A percentile compares a stretch with the other conserved stretches of the same genome.
These are phyloP conservation scores for Mayetiola destructor DNA, from an alignment of 2,888 invertebrate genomes.

Conservation along the genomic window DNA sequence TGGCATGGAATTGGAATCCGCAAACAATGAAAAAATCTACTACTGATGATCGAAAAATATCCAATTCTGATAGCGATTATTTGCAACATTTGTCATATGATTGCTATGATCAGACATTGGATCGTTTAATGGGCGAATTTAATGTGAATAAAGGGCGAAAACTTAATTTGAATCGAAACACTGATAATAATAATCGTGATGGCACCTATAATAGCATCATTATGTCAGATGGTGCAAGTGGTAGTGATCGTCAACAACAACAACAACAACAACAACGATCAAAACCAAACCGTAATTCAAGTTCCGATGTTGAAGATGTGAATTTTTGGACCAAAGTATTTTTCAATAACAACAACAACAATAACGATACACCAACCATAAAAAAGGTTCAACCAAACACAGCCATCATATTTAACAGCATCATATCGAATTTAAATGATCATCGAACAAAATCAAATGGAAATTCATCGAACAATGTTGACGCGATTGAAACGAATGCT, in stretches of 20 bases:
- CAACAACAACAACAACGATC: background rate
- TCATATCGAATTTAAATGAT: background rate
- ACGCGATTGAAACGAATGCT: background rate
- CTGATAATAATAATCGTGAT: background rate
- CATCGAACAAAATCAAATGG: background rate
- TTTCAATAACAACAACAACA: background rate
- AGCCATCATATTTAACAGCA: background rate
- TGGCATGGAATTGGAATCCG: background rate
- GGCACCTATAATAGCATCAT: background rate
- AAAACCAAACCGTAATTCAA: background rate
- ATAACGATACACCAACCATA: background rate
- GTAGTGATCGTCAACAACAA: background rate
- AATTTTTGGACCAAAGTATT: constrained; percentile 1
- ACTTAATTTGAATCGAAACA: background rate
- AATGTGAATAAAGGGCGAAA: constrained; percentile 7
- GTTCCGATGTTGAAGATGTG: background rate
- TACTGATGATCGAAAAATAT: background rate
- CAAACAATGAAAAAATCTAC: background rate
- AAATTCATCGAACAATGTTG: background rate
- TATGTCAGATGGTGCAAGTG: background rate
- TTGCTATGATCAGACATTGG: background rate
- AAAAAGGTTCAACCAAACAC: background rate
- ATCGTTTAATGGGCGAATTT: constrained; percentile 1
- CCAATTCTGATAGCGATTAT: background rate
- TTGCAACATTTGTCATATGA: background rate